Evolutionary conservation across 2,797 vertebrate species (phyloP).

Genomic region (Microctenopoma lineatum): DNA sequence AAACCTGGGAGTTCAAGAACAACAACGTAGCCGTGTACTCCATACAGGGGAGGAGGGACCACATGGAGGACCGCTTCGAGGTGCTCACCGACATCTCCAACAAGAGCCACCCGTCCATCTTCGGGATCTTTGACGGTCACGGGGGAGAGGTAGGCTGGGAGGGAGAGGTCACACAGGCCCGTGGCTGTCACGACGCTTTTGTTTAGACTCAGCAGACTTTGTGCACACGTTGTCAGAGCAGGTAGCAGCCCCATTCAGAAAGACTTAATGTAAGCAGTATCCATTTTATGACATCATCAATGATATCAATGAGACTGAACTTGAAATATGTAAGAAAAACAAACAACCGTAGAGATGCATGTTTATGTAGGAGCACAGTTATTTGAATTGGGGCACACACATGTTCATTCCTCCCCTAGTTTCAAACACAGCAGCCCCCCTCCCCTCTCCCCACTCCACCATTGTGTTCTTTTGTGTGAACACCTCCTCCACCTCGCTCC

Average conservation of each 20-base stretch:
- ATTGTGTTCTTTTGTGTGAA: constrained; percentile 47
- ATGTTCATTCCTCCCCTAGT: neutral
- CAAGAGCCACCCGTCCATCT: constrained; percentile 97
- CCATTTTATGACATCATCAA: neutral
- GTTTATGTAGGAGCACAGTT: neutral
- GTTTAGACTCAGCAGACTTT: neutral
- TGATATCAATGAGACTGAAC: too few species aligned
- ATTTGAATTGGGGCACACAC: neutral
- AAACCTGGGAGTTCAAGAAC: constrained; percentile 97
- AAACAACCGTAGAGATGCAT: neutral
- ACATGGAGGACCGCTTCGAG: constrained; percentile 98
- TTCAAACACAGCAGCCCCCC: constrained; percentile 18
- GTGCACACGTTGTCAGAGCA: constrained; percentile 14
- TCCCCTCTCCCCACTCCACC: neutral
- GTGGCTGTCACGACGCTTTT: neutral
- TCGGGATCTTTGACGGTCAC: constrained; percentile 97
- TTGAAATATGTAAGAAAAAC: neutral
- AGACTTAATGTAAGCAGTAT: too few species aligned
- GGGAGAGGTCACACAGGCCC: neutral
- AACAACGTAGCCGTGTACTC: constrained; percentile 97
- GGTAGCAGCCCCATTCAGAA: too few species aligned
- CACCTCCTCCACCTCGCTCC: constrained; percentile 43
- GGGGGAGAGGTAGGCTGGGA: constrained; percentile 91
- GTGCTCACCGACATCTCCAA: constrained; percentile 94
- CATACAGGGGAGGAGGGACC: constrained; percentile 95